Conservation (phyloP, 2,888 invertebrate species). For the Minunthozetes semirufus region DNA sequence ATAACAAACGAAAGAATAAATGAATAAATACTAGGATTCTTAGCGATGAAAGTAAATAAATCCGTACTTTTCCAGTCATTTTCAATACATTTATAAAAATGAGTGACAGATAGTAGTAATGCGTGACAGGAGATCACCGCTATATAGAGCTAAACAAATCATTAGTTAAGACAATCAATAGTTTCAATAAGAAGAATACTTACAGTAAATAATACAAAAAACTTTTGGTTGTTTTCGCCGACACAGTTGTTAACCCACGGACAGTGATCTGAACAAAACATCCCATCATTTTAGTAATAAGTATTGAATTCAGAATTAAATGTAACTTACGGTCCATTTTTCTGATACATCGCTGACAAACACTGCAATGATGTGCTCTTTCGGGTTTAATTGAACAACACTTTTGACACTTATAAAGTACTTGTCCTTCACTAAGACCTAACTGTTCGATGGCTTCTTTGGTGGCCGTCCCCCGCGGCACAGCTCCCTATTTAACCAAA, state of each 20-base stretch:
- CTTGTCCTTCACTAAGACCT: constrained; percentile 78
- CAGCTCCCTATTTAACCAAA: constrained; percentile 64
- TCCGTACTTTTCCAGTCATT: constrained; percentile 73
- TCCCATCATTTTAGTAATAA: background rate
- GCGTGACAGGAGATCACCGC: constrained; percentile 93
- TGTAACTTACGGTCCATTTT: constrained; percentile 63
- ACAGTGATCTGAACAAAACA: constrained; percentile 56
- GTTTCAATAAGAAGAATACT: constrained; percentile 49
- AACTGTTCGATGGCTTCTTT: constrained; percentile 90
- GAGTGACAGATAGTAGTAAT: constrained; percentile 79
- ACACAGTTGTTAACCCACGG: constrained; percentile 99
- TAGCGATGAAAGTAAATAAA: constrained; percentile 17
- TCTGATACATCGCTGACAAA: constrained; percentile 76
- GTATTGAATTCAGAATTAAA: background rate
- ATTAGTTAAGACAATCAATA: background rate
- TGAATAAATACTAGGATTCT: constrained; percentile 14
- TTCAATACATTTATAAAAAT: constrained; percentile 85
- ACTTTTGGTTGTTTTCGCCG: constrained; percentile 98
- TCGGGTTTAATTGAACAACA: constrained; percentile 95
- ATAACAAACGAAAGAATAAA: constrained; percentile 2
- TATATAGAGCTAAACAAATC: constrained; percentile 75
- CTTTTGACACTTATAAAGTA: constrained; percentile 90
- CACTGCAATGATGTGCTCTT: constrained; percentile 72
- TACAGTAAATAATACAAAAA: constrained; percentile 95
- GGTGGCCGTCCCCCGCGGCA: constrained; percentile 88